phyloP scores from a whole-genome alignment of 1,140 invertebrate genomes.

The Phocides pigmalion region DNA sequence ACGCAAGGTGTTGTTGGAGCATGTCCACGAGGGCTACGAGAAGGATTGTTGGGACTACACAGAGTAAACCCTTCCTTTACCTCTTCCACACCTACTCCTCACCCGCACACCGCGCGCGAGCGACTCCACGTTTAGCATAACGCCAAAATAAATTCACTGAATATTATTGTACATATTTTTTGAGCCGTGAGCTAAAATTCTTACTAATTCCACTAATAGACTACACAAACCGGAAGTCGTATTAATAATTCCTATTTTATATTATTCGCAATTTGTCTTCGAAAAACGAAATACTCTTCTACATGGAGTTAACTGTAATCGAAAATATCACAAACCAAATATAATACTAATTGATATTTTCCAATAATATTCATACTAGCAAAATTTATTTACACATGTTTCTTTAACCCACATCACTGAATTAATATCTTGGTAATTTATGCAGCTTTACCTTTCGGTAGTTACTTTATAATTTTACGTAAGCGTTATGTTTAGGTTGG shows the following conservation, averaged over 20 bases:
- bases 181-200: slow-evolving; percentile 32
- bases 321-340: background rate
- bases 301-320: background rate
- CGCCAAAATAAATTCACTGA: slow-evolving; percentile 36
- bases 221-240: background rate
- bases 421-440: background rate
- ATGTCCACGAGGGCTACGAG: slow-evolving; percentile 99
- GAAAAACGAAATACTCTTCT: background rate
- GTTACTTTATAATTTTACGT: background rate
- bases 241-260: background rate
- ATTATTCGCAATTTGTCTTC: background rate
- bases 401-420: too few relatives aligned
- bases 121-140: slow-evolving; percentile 13
- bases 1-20: slow-evolving; percentile 96
- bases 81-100: slow-evolving; percentile 34
- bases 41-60: slow-evolving; percentile 99
- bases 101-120: slow-evolving; percentile 1
- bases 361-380: too few relatives aligned
- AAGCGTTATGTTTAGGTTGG: slow-evolving; percentile 2
- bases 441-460: background rate
- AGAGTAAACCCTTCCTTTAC: slow-evolving; percentile 88
- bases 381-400: too few relatives aligned
- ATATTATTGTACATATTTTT: slow-evolving; percentile 36
- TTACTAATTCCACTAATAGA: slow-evolving; percentile 11
- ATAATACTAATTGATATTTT: too few relatives aligned